phyloP scores from a whole-genome alignment of 2,888 invertebrate species.

The Slavum lentiscoides region DNA sequence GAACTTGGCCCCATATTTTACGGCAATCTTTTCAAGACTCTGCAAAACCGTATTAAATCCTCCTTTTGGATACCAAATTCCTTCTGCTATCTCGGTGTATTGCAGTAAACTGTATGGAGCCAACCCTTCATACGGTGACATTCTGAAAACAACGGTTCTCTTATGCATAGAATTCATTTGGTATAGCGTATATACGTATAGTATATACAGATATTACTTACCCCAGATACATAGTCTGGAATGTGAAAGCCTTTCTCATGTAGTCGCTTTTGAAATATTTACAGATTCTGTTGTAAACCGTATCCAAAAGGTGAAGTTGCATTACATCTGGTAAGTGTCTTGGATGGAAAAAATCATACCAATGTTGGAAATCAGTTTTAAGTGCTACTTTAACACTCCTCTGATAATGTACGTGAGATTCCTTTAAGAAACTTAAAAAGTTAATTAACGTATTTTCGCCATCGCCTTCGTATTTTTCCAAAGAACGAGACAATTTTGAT shows the following conservation, averaged over 20 bases:
- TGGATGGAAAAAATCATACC: conserved; percentile 43
- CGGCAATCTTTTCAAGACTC: conserved; percentile 30
- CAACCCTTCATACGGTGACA: conserved; percentile 38
- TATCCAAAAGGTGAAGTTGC: conserved; percentile 32
- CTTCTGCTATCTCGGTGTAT: conserved; percentile 41
- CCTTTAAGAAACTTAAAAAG: conserved; percentile 35
- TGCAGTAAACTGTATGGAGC: conserved; percentile 39
- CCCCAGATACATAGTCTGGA: conserved; percentile 48
- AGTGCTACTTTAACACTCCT: conserved; percentile 40
- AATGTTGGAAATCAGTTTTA: conserved; percentile 32
- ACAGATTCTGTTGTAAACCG: conserved; percentile 39
- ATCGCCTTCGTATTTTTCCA: conserved; percentile 34
- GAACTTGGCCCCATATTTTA: conserved; percentile 21
- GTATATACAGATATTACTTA: neutral
- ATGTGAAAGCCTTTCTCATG: conserved; percentile 45
- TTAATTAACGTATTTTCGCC: conserved; percentile 28
- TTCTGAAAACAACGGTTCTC: neutral
- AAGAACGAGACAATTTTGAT: conserved; percentile 27
- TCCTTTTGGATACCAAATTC: conserved; percentile 46
- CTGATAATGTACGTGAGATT: conserved; percentile 41
- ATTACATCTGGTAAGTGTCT: conserved; percentile 30
- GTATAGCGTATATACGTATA: neutral
- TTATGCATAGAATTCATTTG: neutral
- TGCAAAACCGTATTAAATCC: conserved; percentile 36
- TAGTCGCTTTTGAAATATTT: conserved; percentile 47